Conservation (phyloP, 2,888 invertebrate species). For the Diadromus collaris region DNA sequence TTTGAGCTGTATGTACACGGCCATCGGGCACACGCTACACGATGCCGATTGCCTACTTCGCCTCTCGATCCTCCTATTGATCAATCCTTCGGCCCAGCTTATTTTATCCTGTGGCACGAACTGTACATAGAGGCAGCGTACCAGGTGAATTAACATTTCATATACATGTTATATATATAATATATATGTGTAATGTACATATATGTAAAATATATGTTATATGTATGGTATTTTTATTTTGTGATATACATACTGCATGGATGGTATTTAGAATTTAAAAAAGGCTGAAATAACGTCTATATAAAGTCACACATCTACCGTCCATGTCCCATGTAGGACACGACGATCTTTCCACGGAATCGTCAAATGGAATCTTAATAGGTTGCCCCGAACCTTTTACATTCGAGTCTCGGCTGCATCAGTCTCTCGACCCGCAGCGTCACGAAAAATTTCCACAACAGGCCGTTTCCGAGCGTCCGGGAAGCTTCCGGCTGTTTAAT, state of each 20-base stretch:
- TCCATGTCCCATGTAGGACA: background rate
- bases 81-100: conserved; percentile 24
- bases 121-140: background rate
- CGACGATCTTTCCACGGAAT: background rate
- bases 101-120: conserved; percentile 15
- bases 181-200: too few relatives aligned
- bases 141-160: background rate
- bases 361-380: background rate
- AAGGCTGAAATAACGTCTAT: background rate
- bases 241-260: too few relatives aligned
- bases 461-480: background rate
- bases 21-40: conserved; percentile 68
- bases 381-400: background rate
- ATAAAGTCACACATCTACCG: background rate
- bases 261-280: background rate
- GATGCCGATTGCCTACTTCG: conserved; percentile 63
- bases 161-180: background rate
- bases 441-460: background rate
- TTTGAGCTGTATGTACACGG: conserved; percentile 63
- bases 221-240: too few relatives aligned
- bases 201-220: too few relatives aligned
- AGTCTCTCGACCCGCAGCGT: background rate
- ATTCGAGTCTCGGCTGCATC: background rate
- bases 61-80: conserved; percentile 46
- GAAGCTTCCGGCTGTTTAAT: conserved; percentile 4